A percentile compares a stretch with the other conserved stretches of the same genome.
Evolutionary conservation across 1,140 invertebrate species (phyloP).

Genomic region (Spodoptera litura): DNA sequence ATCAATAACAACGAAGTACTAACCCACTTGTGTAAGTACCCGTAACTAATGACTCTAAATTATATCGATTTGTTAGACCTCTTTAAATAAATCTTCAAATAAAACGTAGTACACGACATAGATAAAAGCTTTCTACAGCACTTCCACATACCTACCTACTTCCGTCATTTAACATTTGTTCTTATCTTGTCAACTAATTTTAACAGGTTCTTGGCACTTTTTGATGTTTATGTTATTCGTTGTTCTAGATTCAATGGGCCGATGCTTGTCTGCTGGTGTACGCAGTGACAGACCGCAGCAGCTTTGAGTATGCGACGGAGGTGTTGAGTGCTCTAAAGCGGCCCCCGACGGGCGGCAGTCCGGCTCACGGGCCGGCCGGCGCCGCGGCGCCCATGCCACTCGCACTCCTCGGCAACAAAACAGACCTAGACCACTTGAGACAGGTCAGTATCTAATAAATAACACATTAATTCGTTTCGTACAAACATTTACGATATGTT

Average conservation of each 20-base stretch:
- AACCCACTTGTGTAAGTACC: conserved; percentile 5
- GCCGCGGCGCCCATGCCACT: conserved; percentile 84
- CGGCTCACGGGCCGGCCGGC: conserved; percentile 65
- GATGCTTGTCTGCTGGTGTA: conserved; percentile 93
- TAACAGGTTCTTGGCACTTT: conserved; percentile 29
- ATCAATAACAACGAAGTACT: conserved; percentile 6
- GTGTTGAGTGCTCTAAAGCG: conserved; percentile 88
- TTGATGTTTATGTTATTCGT: conserved; percentile 42
- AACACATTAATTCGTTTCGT: conserved; percentile 9
- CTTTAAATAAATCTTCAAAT: not conserved
- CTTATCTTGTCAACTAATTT: conserved; percentile 26
- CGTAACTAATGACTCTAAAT: conserved; percentile 14
- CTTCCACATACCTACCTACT: not conserved
- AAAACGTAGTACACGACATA: conserved; percentile 9
- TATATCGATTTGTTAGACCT: conserved; percentile 34
- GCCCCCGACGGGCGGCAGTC: conserved; percentile 71
- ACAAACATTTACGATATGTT: not conserved
- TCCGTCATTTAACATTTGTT: conserved; percentile 29
- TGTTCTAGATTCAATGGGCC: conserved; percentile 89
- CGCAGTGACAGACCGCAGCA: conserved; percentile 90
- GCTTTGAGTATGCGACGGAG: conserved; percentile 89
- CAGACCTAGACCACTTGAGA: conserved; percentile 91
- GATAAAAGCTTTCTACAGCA: not conserved
- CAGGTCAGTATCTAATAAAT: conserved; percentile 83
- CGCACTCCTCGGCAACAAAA: conserved; percentile 91